Evolutionary conservation across 2,797 vertebrate genomes (phyloP), one percentile per base, ranked within the genome.

Genomic region (Melanogrammus aeglefinus): DNA sequence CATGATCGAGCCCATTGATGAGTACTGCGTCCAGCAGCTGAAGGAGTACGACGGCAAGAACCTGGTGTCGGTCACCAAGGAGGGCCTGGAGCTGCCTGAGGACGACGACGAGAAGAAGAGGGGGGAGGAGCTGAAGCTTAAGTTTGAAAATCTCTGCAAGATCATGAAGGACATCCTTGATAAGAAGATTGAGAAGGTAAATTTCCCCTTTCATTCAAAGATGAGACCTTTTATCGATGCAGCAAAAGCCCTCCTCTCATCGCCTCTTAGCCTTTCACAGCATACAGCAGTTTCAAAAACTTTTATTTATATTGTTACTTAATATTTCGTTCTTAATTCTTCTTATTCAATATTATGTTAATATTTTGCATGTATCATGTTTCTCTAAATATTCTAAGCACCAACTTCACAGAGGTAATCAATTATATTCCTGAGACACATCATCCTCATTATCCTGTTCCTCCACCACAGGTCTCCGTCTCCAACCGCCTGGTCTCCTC

Each of bases 131-230:
- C 96, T 96, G 10, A 97, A 97, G 81, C 93, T 90, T 0, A 96
- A 96, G 79, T 98, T 96, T 84, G 97, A 98, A 83, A 96, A 94
- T 29, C 94, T 98, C n/a, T 98, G 97, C 92, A 98, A 97, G 80
- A 96, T 96, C 81, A 97, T 98, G 96, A 98, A 98, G 88, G 97
- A 98, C 38, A 97, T 98, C 12, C 91, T 97, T 2, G 96, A 98
- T 85, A 98, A 98, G 84, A 98, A 98, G 91, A 96, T 98, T 78
- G 97, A 98, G 83, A 98, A 98, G 94, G 97, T 98, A 87, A 77
- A 10, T 8, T 39, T 77, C 76, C 12, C 33, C 7, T 71, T 71
- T 63, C 51, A n/a, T 63, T 63, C 18, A 63, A 63, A 63, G 51
- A n/a, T 63, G 7, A 18, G 51, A 63, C 51, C 1, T 63, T n/a